Evolutionary conservation across 2,888 invertebrate genomes (phyloP).

Genomic region (Ctena decussata): DNA sequence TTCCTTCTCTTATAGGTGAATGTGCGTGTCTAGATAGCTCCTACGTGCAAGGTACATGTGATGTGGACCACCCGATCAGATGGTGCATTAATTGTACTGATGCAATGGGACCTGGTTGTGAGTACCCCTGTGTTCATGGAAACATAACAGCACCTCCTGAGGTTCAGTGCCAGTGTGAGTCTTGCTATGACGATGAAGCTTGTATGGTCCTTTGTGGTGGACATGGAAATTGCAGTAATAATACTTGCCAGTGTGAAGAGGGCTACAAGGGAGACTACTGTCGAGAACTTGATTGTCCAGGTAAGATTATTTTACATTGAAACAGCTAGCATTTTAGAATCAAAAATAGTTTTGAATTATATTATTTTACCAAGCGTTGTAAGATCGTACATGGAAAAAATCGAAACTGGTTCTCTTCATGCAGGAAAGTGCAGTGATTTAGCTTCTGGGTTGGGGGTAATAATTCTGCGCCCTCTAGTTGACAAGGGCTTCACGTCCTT

Average conservation of each 20-base stretch:
- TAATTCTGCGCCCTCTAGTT: too few relatives aligned
- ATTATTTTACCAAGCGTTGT: too few relatives aligned
- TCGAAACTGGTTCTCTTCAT: too few relatives aligned
- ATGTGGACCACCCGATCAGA: neutral
- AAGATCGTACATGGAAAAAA: too few relatives aligned
- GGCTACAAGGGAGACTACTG: constrained; percentile 76
- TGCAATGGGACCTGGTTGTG: constrained; percentile 76
- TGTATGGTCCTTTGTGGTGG: constrained; percentile 72
- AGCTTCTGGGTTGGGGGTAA: too few relatives aligned
- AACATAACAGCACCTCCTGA: constrained; percentile 66
- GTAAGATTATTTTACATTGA: too few relatives aligned
- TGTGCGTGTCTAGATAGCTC: constrained; percentile 66
- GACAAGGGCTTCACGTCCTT: too few relatives aligned
- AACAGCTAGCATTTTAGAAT: too few relatives aligned
- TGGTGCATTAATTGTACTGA: constrained; percentile 71
- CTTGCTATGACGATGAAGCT: constrained; percentile 72
- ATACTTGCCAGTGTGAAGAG: constrained; percentile 67
- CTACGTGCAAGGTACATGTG: neutral
- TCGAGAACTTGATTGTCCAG: constrained; percentile 76
- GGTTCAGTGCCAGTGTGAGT: constrained; percentile 69
- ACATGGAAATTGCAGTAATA: constrained; percentile 67
- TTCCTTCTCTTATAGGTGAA: constrained; percentile 67
- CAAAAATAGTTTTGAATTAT: too few relatives aligned
- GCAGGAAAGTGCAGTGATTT: too few relatives aligned
- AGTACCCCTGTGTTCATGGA: constrained; percentile 76